Evolutionary conservation across 2,113 vertebrate genomes (phyloP), one percentile per base, ranked within the genome.

Genomic region (Electrona antarctica): DNA sequence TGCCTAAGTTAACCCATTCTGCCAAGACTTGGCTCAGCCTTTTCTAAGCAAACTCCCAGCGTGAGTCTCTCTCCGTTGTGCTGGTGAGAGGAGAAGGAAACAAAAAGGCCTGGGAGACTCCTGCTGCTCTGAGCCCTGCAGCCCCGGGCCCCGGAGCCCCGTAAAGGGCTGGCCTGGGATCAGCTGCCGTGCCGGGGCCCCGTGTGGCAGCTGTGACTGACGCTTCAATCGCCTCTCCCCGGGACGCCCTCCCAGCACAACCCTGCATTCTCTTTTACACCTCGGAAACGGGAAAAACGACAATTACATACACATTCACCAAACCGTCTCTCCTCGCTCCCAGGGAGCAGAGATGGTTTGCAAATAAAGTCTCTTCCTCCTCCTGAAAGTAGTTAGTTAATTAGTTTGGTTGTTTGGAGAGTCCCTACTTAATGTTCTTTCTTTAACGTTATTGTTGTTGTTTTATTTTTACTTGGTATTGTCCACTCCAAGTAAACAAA

Each of bases 151-250:
- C 33, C 33, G 33, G 33, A 73, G 82, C 82, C 21, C 86, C 80
- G 60, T 71, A 62, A 55, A 73, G 76, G 80, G 86, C 67, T 72
- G 85, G 80, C 84, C 83, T 91, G 89, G 89, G 91, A 89, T 90
- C 80, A 86, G 88, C 78, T 86, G 76, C 33, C 63, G 28, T 64
- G 74, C 80, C 77, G 80, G 79, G 84, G 83, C 88, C 80, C 89
- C 81, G 85, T 86, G 89, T 93, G 92, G 91, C 92, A 93, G 92
- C 90, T 93, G 92, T 92, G 91, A 93, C 82, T 92, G 87, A 91
- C 84, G 87, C 85, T 91, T 93, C 92, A 93, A 92, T 93, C 84
- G 91, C 76, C 73, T 82, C 91, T 84, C 92, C 78, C 89, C 67
- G 81, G 91, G 91, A 92, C 83, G 60, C 80, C 92, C 33, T 41